phyloP scores from a whole-genome alignment of 1,140 invertebrate species.

The Pseudomyrmex cubaensis region DNA sequence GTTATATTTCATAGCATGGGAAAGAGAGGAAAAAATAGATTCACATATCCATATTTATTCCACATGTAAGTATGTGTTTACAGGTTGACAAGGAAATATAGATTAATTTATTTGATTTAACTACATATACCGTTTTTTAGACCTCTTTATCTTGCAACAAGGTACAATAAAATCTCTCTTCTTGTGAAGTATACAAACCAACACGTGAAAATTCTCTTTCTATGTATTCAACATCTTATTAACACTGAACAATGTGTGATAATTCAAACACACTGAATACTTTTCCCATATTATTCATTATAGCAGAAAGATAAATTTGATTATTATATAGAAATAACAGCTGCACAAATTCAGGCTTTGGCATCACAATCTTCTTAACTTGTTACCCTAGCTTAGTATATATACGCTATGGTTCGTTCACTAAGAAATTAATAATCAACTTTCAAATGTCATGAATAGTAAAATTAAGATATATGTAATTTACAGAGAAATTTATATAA shows the following conservation, averaged over 20 bases:
- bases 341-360: too few relatives aligned
- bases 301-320: neutral
- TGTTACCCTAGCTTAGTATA: too few relatives aligned
- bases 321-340: too few relatives aligned
- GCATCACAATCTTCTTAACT: too few relatives aligned
- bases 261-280: neutral
- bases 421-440: too few relatives aligned
- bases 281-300: neutral
- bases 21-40: too few relatives aligned
- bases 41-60: conserved; percentile 59
- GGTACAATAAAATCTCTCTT: conserved; percentile 41
- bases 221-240: conserved; percentile 7
- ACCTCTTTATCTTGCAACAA: conserved; percentile 36
- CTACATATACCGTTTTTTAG: conserved; percentile 46
- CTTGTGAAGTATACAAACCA: neutral
- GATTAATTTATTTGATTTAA: conserved; percentile 47
- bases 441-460: too few relatives aligned
- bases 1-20: too few relatives aligned
- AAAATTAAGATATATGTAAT: too few relatives aligned
- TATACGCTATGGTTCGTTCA: too few relatives aligned
- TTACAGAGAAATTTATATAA: too few relatives aligned
- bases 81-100: conserved; percentile 57
- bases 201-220: neutral
- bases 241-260: conserved; percentile 10
- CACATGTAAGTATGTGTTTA: conserved; percentile 47